These are phyloP conservation scores for Clistopyga incitator DNA, from an alignment of 2,888 invertebrate species.

Conservation along the genomic window DNA sequence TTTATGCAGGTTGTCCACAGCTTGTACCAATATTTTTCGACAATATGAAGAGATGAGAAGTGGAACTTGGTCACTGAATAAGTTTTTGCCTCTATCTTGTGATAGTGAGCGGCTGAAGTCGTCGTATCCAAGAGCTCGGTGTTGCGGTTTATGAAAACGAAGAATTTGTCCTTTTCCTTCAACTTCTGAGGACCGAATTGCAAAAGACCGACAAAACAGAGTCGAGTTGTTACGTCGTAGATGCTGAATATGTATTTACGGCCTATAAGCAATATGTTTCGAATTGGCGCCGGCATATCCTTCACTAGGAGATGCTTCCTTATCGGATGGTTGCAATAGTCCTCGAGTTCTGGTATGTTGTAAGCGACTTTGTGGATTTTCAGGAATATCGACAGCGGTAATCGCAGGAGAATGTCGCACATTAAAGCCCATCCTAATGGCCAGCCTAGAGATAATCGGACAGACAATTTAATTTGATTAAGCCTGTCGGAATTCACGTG, in stretches of 20 bases:
- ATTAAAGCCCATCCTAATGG: conserved; percentile 89
- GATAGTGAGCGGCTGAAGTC: conserved; percentile 87
- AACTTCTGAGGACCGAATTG: conserved; percentile 88
- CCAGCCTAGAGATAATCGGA: conserved; percentile 84
- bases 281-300: conserved; percentile 86
- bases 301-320: conserved; percentile 88
- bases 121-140: conserved; percentile 89
- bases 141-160: conserved; percentile 88
- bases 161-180: conserved; percentile 90
- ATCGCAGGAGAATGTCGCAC: conserved; percentile 88
- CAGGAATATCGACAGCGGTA: conserved; percentile 90
- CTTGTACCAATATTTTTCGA: conserved; percentile 89
- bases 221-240: conserved; percentile 86
- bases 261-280: conserved; percentile 85
- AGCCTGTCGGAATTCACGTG: no score
- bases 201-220: conserved; percentile 89
- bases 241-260: conserved; percentile 87
- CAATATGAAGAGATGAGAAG: conserved; percentile 85
- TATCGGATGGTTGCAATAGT: conserved; percentile 88
- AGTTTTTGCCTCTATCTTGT: conserved; percentile 86
- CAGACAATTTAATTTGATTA: background rate
- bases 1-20: conserved; percentile 89
- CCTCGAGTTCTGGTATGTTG: conserved; percentile 86
- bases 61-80: conserved; percentile 86
- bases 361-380: conserved; percentile 88